Percentiles rank a stretch among this genome's conserved stretches.
These are phyloP conservation scores for Coreoperca whiteheadi DNA, from an alignment of 2,113 vertebrate genomes.

Conservation along the genomic window DNA sequence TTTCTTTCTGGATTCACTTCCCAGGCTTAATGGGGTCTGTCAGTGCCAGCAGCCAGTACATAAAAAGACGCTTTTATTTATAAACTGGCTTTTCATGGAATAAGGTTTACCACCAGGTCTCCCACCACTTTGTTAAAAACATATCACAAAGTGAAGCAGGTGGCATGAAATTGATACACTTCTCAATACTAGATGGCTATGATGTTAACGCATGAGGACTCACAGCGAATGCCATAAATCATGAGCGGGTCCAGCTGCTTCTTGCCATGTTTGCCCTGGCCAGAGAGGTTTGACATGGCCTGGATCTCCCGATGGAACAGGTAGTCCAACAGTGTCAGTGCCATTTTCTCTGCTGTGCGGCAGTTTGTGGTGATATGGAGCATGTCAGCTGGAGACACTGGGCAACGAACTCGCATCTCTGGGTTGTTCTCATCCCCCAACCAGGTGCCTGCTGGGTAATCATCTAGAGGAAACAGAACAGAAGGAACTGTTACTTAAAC, in stretches of 20 bases:
- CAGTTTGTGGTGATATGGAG: constrained; percentile 97
- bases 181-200: background rate
- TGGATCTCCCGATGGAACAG: constrained; percentile 98
- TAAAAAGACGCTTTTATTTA: background rate
- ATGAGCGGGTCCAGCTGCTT: constrained; percentile 98
- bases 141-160: constrained; percentile 8
- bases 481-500: background rate
- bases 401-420: constrained; percentile 96
- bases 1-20: background rate
- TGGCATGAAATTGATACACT: background rate
- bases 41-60: background rate
- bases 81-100: background rate
- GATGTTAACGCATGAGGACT: constrained; percentile 73
- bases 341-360: constrained; percentile 98
- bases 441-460: constrained; percentile 96
- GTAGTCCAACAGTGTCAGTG: constrained; percentile 94
- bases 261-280: constrained; percentile 97
- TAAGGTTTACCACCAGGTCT: background rate
- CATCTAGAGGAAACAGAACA: constrained; percentile 82
- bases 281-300: constrained; percentile 97
- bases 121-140: background rate
- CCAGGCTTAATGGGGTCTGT: background rate
- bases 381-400: constrained; percentile 95
- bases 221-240: constrained; percentile 98
- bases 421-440: constrained; percentile 95